These are phyloP conservation scores for Platyscapa corneri DNA, from an alignment of 1,140 invertebrate genomes.

Conservation along the genomic window DNA sequence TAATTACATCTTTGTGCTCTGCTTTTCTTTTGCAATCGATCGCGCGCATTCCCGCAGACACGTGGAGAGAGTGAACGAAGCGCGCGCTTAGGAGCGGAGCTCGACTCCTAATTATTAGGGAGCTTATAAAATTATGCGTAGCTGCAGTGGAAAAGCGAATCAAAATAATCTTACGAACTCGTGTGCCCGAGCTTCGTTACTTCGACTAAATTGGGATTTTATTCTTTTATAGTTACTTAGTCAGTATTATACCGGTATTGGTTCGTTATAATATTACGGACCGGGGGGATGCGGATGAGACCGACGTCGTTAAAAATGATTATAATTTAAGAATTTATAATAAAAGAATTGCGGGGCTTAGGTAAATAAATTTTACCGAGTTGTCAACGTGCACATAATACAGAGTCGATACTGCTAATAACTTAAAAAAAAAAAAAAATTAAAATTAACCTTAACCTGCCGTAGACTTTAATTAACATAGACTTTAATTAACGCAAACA, in stretches of 20 bases:
- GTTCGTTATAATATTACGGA: background rate
- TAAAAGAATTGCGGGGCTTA: background rate
- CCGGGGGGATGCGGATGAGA: background rate
- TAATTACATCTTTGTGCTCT: conserved; percentile 59
- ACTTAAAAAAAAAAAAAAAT: background rate
- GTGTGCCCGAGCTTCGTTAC: background rate
- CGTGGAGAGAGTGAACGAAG: background rate
- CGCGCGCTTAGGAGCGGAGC: too few relatives aligned
- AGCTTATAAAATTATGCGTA: background rate
- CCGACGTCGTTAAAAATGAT: background rate
- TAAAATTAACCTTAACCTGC: background rate
- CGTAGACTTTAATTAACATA: background rate
- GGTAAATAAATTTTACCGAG: background rate
- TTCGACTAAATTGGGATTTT: background rate
- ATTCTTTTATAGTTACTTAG: background rate
- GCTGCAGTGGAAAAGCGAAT: background rate
- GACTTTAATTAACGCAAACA: background rate
- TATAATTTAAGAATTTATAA: background rate
- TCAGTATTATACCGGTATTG: background rate
- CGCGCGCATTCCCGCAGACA: background rate
- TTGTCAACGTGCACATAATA: background rate
- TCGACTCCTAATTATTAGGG: background rate
- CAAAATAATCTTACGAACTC: too few relatives aligned
- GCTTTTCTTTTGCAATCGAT: conserved; percentile 58
- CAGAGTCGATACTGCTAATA: background rate